Evolutionary conservation across 2,888 invertebrate genomes (phyloP).

Genomic region (Abrostola triplasia): DNA sequence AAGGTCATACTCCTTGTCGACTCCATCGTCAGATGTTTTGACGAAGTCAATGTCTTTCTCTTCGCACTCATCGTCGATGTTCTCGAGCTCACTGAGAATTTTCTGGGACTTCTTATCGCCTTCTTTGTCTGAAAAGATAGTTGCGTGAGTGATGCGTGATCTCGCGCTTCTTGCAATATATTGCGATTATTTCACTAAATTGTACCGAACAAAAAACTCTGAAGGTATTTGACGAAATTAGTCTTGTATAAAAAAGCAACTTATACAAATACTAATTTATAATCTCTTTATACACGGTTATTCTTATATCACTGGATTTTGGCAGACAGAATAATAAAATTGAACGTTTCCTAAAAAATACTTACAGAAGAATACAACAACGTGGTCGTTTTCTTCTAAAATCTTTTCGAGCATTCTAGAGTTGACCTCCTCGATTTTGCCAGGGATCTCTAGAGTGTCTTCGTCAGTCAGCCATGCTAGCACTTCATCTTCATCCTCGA

Average conservation of each 20-base stretch:
- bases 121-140: conserved; percentile 92
- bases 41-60: conserved; percentile 97
- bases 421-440: conserved; percentile 97
- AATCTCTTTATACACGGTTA: too few species aligned
- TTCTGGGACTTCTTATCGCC: conserved; percentile 96
- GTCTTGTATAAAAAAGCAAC: too few species aligned
- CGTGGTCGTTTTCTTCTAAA: conserved; percentile 94
- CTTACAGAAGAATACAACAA: conserved; percentile 98
- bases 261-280: too few species aligned
- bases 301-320: neutral
- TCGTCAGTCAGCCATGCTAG: conserved; percentile 97
- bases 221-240: too few species aligned
- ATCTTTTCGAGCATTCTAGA: conserved; percentile 96
- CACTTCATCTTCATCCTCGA: conserved; percentile 97
- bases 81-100: conserved; percentile 95
- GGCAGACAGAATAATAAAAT: neutral
- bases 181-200: too few species aligned
- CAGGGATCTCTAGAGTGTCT: conserved; percentile 96
- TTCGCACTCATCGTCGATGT: conserved; percentile 97
- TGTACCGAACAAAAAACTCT: too few species aligned
- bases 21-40: conserved; percentile 96
- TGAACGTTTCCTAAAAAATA: conserved; percentile 50
- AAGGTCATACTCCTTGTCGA: conserved; percentile 96
- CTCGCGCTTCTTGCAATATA: too few species aligned
- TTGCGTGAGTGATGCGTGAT: too few species aligned